A percentile compares a stretch with the other conserved stretches of the same genome.
These are phyloP conservation scores for Polydrusus pterygomalis DNA, from an alignment of 2,888 invertebrate genomes.

Conservation along the genomic window DNA sequence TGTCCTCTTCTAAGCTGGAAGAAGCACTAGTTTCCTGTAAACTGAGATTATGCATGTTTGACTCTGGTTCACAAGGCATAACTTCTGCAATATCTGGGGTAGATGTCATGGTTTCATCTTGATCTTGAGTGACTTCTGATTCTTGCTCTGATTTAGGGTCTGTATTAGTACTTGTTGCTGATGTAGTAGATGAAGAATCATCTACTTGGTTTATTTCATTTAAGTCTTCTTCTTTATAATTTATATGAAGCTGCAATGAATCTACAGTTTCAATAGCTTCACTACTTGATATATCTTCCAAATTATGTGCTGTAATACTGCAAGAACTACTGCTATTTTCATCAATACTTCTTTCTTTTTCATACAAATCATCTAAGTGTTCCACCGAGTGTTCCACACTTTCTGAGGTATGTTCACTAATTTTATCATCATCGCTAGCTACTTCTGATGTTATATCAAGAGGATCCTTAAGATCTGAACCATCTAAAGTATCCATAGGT, in stretches of 20 bases:
- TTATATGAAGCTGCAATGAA: constrained; percentile 62
- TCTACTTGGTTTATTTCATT: constrained; percentile 58
- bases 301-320: constrained; percentile 58
- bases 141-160: constrained; percentile 58
- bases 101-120: constrained; percentile 60
- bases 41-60: constrained; percentile 51
- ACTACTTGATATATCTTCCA: constrained; percentile 61
- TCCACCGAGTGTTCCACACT: constrained; percentile 52
- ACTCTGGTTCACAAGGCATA: constrained; percentile 57
- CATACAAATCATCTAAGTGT: constrained; percentile 58
- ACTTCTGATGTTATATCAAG: constrained; percentile 58
- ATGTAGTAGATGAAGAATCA: constrained; percentile 61
- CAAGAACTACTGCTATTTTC: constrained; percentile 61
- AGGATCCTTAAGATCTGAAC: constrained; percentile 55
- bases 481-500: constrained; percentile 54
- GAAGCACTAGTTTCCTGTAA: constrained; percentile 46
- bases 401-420: constrained; percentile 59
- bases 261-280: constrained; percentile 63
- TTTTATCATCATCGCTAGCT: constrained; percentile 61
- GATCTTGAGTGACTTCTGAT: constrained; percentile 53
- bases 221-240: constrained; percentile 56
- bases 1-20: constrained; percentile 43
- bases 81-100: constrained; percentile 60
- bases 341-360: constrained; percentile 57
- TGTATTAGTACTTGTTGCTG: constrained; percentile 59